Conservation (phyloP, 2,888 invertebrate genomes). For the Mythimna albipuncta region DNA sequence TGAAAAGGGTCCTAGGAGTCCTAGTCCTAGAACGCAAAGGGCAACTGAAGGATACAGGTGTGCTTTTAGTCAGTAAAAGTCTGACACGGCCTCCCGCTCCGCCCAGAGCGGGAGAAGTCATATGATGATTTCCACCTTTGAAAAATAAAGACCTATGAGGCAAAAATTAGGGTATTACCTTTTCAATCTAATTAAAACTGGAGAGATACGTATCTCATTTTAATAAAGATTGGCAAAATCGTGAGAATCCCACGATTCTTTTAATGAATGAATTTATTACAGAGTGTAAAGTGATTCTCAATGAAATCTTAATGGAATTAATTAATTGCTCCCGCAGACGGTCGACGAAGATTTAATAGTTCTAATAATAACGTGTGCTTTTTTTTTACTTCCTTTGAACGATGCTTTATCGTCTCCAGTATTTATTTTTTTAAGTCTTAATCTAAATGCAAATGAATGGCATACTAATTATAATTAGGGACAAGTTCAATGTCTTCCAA, state of each 20-base stretch:
- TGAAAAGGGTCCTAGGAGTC: too few relatives aligned
- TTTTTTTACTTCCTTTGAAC: constrained; percentile 9
- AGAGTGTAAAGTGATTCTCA: constrained; percentile 18
- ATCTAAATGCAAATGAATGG: too few relatives aligned
- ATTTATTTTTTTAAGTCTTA: too few relatives aligned
- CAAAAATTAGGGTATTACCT: not conserved
- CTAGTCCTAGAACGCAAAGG: too few relatives aligned
- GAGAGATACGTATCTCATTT: not conserved
- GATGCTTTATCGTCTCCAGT: not conserved
- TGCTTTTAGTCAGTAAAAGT: too few relatives aligned
- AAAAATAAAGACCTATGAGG: too few relatives aligned
- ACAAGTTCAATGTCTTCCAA: too few relatives aligned
- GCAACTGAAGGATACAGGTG: too few relatives aligned
- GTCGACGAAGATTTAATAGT: constrained; percentile 25
- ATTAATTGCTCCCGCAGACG: constrained; percentile 14
- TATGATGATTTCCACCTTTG: too few relatives aligned
- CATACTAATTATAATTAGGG: too few relatives aligned
- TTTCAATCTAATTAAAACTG: not conserved
- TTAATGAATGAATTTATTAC: constrained; percentile 28
- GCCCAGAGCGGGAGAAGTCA: too few relatives aligned
- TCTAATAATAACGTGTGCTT: not conserved
- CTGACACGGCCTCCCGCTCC: too few relatives aligned
- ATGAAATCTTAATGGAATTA: constrained; percentile 26
- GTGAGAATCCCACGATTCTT: constrained; percentile 9
- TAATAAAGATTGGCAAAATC: constrained; percentile 19